Conservation (phyloP, 2,888 invertebrate genomes). For the Magallana nippona region DNA sequence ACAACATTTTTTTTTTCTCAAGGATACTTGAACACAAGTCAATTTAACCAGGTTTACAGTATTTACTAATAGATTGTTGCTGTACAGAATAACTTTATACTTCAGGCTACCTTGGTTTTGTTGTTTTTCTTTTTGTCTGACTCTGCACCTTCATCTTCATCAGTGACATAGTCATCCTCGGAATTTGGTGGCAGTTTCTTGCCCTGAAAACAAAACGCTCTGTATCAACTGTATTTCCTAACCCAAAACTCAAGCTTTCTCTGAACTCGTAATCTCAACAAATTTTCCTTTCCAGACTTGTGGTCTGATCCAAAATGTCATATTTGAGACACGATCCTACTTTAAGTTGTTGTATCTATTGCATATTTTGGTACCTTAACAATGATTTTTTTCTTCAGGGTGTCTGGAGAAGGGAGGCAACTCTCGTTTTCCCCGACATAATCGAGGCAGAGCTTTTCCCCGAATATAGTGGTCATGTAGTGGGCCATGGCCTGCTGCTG, state of each 20-base stretch:
- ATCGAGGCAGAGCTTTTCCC: slow-evolving; percentile 74
- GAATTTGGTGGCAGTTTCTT: slow-evolving; percentile 79
- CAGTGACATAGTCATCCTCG: slow-evolving; percentile 81
- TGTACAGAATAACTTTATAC: too few relatives aligned
- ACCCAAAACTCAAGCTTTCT: too few relatives aligned
- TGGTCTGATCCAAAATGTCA: too few relatives aligned
- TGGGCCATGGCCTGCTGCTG: slow-evolving; percentile 80
- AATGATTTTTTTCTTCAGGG: slow-evolving; percentile 78
- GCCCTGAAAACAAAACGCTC: slow-evolving; percentile 75
- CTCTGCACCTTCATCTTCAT: slow-evolving; percentile 82
- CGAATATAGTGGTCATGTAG: slow-evolving; percentile 77
- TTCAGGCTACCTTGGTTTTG: slow-evolving; percentile 70
- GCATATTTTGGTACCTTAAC: slow-evolving; percentile 72
- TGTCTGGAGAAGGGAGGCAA: slow-evolving; percentile 78
- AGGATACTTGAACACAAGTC: too few relatives aligned
- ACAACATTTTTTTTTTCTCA: too few relatives aligned
- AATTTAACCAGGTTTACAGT: too few relatives aligned
- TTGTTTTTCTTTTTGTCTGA: slow-evolving; percentile 77
- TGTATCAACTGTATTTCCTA: not conserved
- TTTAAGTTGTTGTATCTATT: too few relatives aligned
- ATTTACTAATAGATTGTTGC: too few relatives aligned
- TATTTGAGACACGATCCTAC: too few relatives aligned
- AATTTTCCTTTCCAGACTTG: not conserved
- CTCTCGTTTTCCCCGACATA: slow-evolving; percentile 62
- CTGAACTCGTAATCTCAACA: not conserved